Evolutionary conservation across 2,797 vertebrate genomes (phyloP).

Genomic region (Sciurus carolinensis): DNA sequence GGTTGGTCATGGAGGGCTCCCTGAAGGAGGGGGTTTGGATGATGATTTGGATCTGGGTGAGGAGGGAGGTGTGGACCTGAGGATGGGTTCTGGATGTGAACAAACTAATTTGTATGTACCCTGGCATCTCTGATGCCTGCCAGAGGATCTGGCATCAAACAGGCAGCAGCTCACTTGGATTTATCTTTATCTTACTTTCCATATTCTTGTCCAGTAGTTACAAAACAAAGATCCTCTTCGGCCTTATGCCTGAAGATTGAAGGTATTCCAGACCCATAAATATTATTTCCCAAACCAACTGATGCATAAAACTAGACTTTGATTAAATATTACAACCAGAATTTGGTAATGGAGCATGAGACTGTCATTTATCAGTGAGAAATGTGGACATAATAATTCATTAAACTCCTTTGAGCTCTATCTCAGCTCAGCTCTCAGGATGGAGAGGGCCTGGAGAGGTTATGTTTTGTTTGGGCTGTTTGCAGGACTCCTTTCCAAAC

Average conservation of each 20-base stretch:
- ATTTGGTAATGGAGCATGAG: slow-evolving; percentile 87
- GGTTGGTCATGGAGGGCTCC: not conserved
- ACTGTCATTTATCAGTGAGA: slow-evolving; percentile 89
- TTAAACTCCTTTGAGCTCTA: slow-evolving; percentile 80
- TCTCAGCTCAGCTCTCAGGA: slow-evolving; percentile 61
- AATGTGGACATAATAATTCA: slow-evolving; percentile 87
- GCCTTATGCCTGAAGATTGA: slow-evolving; percentile 79
- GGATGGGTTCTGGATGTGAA: not conserved
- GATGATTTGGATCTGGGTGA: slow-evolving; percentile 1
- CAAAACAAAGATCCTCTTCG: slow-evolving; percentile 70
- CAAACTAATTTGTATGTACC: not conserved
- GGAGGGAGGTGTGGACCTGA: not conserved
- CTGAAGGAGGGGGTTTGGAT: not conserved
- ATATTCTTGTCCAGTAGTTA: slow-evolving; percentile 68
- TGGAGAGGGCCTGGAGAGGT: slow-evolving; percentile 57
- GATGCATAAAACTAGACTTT: slow-evolving; percentile 87
- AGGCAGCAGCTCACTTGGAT: not conserved
- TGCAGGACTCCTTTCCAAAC: slow-evolving; percentile 66
- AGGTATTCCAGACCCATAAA: slow-evolving; percentile 88
- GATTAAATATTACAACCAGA: slow-evolving; percentile 89
- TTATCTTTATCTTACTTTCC: slow-evolving; percentile 57
- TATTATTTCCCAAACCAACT: slow-evolving; percentile 87
- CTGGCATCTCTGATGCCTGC: not conserved
- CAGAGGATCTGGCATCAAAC: not conserved
- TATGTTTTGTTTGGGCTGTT: slow-evolving; percentile 78